These are phyloP conservation scores for Phylloscopus trochilus DNA, from an alignment of 2,113 vertebrate genomes.

Conservation along the genomic window DNA sequence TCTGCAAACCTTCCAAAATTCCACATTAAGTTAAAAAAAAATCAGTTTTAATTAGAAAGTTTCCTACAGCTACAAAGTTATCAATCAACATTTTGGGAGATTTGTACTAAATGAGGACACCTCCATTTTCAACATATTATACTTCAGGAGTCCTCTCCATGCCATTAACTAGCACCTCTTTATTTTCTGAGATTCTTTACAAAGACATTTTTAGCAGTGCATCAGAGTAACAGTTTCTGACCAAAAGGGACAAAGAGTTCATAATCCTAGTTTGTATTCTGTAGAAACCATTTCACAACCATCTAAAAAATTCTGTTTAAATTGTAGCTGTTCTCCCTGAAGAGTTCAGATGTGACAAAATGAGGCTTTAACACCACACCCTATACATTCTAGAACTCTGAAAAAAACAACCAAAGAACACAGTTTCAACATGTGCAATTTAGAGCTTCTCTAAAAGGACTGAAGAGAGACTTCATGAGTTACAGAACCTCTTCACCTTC, in stretches of 20 bases:
- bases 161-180: neutral
- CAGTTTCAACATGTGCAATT: neutral
- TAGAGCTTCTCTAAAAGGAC: neutral
- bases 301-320: neutral
- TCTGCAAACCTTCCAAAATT: neutral
- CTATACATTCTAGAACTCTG: neutral
- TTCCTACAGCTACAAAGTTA: neutral
- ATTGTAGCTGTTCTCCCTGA: neutral
- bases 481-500: neutral
- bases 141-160: neutral
- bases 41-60: neutral
- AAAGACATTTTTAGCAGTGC: neutral
- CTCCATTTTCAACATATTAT: neutral
- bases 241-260: neutral
- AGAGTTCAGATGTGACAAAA: neutral
- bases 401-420: neutral
- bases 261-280: neutral
- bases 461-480: neutral
- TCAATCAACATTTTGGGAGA: neutral
- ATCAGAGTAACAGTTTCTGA: neutral
- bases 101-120: neutral
- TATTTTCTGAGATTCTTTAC: neutral
- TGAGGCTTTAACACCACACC: neutral
- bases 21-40: neutral
- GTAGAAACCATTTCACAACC: neutral